Conservation (phyloP, 2,888 invertebrate genomes). For the Cryptocephalus moraei region DNA sequence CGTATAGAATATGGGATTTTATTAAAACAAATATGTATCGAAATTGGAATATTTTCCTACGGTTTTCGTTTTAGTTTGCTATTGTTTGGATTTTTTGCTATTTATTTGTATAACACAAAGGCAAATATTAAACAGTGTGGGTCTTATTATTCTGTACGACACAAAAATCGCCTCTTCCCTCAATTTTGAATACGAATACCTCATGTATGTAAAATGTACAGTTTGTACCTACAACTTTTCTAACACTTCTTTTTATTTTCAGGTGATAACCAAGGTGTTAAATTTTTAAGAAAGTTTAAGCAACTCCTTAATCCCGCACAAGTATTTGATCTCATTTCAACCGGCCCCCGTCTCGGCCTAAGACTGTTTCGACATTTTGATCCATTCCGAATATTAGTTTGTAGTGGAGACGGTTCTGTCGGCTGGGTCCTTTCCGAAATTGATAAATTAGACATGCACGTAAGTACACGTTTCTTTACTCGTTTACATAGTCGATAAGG, state of each 20-base stretch:
- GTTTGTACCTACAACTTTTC: background rate
- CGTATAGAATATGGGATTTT: too few relatives aligned
- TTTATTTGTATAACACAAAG: too few relatives aligned
- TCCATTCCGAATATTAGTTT: constrained; percentile 90
- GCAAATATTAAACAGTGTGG: too few relatives aligned
- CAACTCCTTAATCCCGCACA: constrained; percentile 94
- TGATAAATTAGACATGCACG: constrained; percentile 90
- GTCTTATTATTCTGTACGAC: too few relatives aligned
- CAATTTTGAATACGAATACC: too few relatives aligned
- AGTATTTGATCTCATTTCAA: constrained; percentile 91
- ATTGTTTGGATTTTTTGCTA: too few relatives aligned
- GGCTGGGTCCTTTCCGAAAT: constrained; percentile 97
- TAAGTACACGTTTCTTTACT: constrained; percentile 41
- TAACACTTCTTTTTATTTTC: constrained; percentile 9
- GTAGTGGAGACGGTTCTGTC: constrained; percentile 95
- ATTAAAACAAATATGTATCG: too few relatives aligned
- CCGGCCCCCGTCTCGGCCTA: constrained; percentile 73
- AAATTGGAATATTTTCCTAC: too few relatives aligned
- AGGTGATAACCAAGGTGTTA: constrained; percentile 96
- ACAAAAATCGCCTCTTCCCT: too few relatives aligned
- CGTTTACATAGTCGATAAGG: too few relatives aligned
- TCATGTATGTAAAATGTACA: background rate
- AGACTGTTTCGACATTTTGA: constrained; percentile 90
- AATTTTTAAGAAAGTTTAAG: constrained; percentile 89
- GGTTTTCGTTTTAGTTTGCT: too few relatives aligned